A percentile compares a stretch with the other conserved stretches of the same genome.
Evolutionary conservation across 2,113 vertebrate genomes (phyloP).

Genomic region (Percina caprodes): DNA sequence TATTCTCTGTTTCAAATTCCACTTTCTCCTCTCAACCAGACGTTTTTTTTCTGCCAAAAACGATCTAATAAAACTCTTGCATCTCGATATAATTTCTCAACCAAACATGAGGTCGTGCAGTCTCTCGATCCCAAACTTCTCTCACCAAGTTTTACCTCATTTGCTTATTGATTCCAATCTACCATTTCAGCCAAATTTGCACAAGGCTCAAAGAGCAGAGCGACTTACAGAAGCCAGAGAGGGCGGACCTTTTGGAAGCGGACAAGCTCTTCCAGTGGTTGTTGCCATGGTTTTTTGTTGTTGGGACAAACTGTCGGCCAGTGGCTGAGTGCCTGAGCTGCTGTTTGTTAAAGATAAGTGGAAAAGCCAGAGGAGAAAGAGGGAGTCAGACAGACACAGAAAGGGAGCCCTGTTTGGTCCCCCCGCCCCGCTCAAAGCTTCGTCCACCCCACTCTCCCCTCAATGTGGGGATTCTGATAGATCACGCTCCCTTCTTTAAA

Average conservation of each 20-base stretch:
- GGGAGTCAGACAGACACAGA: constrained; percentile 56
- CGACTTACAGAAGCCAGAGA: constrained; percentile 29
- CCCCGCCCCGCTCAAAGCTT: constrained; percentile 49
- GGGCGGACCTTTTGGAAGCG: constrained; percentile 65
- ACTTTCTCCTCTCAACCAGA: constrained; percentile 32
- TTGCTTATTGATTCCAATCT: constrained; percentile 49
- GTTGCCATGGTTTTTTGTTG: constrained; percentile 83
- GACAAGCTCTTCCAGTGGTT: constrained; percentile 67
- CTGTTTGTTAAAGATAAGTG: constrained; percentile 84
- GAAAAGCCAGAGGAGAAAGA: constrained; percentile 72
- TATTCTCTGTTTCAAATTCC: constrained; percentile 22
- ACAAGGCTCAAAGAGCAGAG: constrained; percentile 35
- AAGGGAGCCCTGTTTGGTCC: constrained; percentile 34
- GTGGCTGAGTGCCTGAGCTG: constrained; percentile 77
- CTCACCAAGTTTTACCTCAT: constrained; percentile 26
- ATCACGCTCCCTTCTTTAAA: constrained; percentile 67
- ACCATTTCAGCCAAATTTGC: constrained; percentile 39
- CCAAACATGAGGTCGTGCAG: background rate
- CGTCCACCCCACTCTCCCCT: constrained; percentile 29
- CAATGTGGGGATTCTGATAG: constrained; percentile 60
- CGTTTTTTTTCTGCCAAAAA: constrained; percentile 18
- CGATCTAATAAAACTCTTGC: constrained; percentile 26
- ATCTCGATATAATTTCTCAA: constrained; percentile 1
- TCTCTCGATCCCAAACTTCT: constrained; percentile 9
- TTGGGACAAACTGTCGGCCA: constrained; percentile 81